phyloP scores from a whole-genome alignment of 2,113 vertebrate species.

The Ahaetulla prasina region DNA sequence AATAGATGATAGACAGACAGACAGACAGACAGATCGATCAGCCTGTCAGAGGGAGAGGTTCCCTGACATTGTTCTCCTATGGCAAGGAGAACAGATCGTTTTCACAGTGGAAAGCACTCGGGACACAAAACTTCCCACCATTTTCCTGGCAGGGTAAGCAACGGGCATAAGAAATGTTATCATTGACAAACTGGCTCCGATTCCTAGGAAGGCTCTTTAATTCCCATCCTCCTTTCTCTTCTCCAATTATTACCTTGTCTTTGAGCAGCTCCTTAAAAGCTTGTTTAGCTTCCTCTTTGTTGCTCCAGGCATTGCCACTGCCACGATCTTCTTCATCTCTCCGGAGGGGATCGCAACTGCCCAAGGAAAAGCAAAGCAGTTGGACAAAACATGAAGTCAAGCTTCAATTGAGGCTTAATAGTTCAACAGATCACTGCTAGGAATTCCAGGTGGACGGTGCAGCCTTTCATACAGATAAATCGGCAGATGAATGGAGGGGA shows the following conservation, averaged over 20 bases:
- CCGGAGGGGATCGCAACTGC: conserved; percentile 42
- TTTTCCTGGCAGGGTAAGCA: background rate
- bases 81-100: too few relatives aligned
- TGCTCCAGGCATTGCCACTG: conserved; percentile 66
- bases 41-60: background rate
- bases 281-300: conserved; percentile 70
- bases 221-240: background rate
- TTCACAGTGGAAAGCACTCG: background rate
- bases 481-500: background rate
- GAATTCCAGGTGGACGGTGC: too few relatives aligned
- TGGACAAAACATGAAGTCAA: background rate
- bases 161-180: background rate
- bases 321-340: conserved; percentile 57
- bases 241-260: conserved; percentile 61
- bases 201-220: background rate
- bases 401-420: background rate
- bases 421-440: too few relatives aligned
- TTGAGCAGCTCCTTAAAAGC: conserved; percentile 72
- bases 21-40: background rate
- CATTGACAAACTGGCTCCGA: background rate
- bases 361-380: background rate
- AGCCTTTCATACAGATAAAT: background rate
- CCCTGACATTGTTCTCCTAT: background rate
- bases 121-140: background rate
- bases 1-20: too few relatives aligned